Evolutionary conservation across 30 jellyfish, hydroid and myxozoan genomes (phyloP), one percentile per base, ranked within the genome.

Genomic region (Catostylus mosaicus): DNA sequence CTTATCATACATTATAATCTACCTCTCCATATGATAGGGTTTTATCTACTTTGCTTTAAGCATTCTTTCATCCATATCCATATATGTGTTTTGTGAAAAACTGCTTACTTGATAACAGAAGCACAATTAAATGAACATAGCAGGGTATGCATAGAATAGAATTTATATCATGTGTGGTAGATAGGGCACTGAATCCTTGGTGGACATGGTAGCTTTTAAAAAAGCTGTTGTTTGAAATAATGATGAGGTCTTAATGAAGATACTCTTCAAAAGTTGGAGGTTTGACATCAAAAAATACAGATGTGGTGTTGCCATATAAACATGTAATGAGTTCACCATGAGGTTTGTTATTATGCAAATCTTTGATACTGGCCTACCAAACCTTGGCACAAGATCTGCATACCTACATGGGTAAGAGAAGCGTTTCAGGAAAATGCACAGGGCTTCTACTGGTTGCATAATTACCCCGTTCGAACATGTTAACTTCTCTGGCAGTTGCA

Each of bases 291-390:
- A 43, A 43, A 43, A 43, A 43, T 16, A 16, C 56, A 43, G 56
- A 43, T 16, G 56, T 43, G 56, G 8, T 43, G 56, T 43, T 43
- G 56, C 56, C 56, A 16, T 43, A 43, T 16, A 77, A 22, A 59
- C 60, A 45, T 64, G 60, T 60, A 78, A 60, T 8, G 20, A 40
- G 24, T 76, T 36, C 38, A 77, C 52, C 67, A 78, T 51, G 5
- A 32, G 66, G 62, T 78, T 77, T 12, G 75, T 35, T 35, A 87
- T 67, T 82, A 87, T 76, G 75, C 96, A 67, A 19, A 87, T 67
- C 69, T 87, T 82, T 19, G 96, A 81, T 30, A 76, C 80, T 68
- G 96, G 64, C 66, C 96, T 71, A 12, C 93, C 93, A 70, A 87
- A 87, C 60, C 88, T 68, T 31, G 96, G 87, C 20, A 86, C 67